phyloP scores from a whole-genome alignment of 2,888 invertebrate genomes.

The Thecophora atra region DNA sequence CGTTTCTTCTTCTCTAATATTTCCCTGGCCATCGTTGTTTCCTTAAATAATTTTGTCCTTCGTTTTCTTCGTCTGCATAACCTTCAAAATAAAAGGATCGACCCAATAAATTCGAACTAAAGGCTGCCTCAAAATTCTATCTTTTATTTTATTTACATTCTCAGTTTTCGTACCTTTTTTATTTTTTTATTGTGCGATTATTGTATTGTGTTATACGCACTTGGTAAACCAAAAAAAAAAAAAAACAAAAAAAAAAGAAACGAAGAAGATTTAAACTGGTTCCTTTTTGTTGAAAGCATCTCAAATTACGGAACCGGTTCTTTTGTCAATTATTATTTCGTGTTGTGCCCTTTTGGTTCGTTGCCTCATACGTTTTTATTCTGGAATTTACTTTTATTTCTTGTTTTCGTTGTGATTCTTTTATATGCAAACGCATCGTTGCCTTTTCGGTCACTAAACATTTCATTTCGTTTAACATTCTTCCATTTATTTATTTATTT shows the following conservation, averaged over 20 bases:
- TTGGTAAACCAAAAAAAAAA: neutral
- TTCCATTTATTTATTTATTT: no score
- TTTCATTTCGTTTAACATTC: neutral
- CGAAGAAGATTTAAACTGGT: conserved; percentile 13
- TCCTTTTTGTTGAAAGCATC: conserved; percentile 13
- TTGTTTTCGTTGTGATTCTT: conserved; percentile 28
- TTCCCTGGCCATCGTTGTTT: no score
- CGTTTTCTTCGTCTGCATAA: no score
- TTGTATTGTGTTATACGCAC: neutral
- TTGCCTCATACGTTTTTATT: conserved; percentile 12
- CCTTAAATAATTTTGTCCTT: no score
- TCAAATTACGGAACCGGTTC: conserved; percentile 28
- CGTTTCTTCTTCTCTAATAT: no score
- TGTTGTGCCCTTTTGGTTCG: neutral
- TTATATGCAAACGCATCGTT: conserved; percentile 26
- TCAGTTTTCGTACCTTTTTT: neutral
- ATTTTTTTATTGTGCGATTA: conserved; percentile 3
- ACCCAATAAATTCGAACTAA: conserved; percentile 11
- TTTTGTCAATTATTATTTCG: neutral
- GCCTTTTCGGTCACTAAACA: conserved; percentile 27
- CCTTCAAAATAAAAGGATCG: conserved; percentile 20
- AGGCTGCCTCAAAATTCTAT: conserved; percentile 4
- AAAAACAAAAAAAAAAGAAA: no score
- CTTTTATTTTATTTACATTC: neutral
- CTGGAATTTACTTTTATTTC: conserved; percentile 1